Base-by-base conservation (phyloP, 2,113 vertebrate genomes). In the Pangasianodon gigas region DNA sequence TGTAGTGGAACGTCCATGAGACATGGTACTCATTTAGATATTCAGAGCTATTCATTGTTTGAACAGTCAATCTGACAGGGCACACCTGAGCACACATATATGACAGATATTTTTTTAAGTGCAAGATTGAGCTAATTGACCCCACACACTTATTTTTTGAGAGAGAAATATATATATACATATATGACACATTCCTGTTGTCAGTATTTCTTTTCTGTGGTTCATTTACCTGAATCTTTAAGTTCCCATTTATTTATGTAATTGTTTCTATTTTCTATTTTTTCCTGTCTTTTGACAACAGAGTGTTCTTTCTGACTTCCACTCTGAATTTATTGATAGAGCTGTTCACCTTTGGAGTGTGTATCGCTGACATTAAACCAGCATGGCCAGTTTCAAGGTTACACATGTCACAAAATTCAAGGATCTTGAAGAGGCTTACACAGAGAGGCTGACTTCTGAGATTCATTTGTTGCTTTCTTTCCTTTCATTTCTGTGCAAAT, bases 401-500 rank as follows among this genome's bases (percentile, higher is more conserved):
- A 58, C 58, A 60, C 48, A 24, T 60, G 46, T 86, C 13, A 79
- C 46, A 29, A 48, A 46, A 85, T 84, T 54, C n/a, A 32, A 82
- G 69, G 69, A 48, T 51, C n/a, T 71, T 46, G 87, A 80, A 41
- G 79, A 65, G 37, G 58, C 54, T 89, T 48, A 46, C 18, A 48
- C 4, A 60, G 51, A 65, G 82, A 84, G 32, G 81, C 86, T 4
- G n/a, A 87, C 71, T 51, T 91, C 48, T 9, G 77, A 77, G 52
- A 90, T 86, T 86, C 62, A 71, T 91, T 91, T 91, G 89, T 87
- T 89, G 82, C 87, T 90, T 86, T 75, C 77, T 88, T 84, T 37
- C 24, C 58, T 85, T 89, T 90, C 80, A 89, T 90, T 92, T 89
- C 89, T 87, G 84, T 91, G 89, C 89, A 91, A 91, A 90, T 91